Evolutionary conservation across 2,888 invertebrate species (phyloP), one percentile per base, ranked within the genome.

Genomic region (Onthophagus sagittarius): DNA sequence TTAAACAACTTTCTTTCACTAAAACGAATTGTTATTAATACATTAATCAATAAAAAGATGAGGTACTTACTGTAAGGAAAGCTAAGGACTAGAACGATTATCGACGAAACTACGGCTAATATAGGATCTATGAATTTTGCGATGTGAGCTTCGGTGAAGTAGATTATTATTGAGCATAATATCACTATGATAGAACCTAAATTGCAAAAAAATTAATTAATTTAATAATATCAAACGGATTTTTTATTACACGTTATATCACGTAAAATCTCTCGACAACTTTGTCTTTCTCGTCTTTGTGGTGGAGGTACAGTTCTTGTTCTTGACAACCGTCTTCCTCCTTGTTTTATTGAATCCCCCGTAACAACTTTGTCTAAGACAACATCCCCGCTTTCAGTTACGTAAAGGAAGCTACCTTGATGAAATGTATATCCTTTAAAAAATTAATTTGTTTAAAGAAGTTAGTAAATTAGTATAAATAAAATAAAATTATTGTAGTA

Each of bases 1-100:
- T 95, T 72, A 95, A 85, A 3, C 95, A 93, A 9, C 96, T 95
- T 83, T 96, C 94, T 78, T 94, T 94, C 90, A 97, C 96, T 96
- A 86, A 63, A 85, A 85, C 78, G 75, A 77, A 6, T 64, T 1
- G 2, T 23, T 23, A 23, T 23, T 23, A 23, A 23, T 3, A 73
- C 69, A 62, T 62, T 62, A 15, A 7, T 13, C 32, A 74, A 70
- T 79, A 2, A 23, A 23, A 3, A 23, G 3, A 23, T 23, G 23
- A 2, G 23, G 1, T 23, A 89, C 91, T 90, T 84, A 92, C 95
- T 91, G 84, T 94, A 94, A 0, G 94, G 94, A 84, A 92, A 94
- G 81, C 94, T 95, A 69, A 95, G 87, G 11, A 90, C 85, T 77
- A 94, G 89, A 62, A 95, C 87, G 0, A 91, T 84, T 2, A 91